Conservation (phyloP, 1,140 invertebrate species). For the Liolophura sinensis region DNA sequence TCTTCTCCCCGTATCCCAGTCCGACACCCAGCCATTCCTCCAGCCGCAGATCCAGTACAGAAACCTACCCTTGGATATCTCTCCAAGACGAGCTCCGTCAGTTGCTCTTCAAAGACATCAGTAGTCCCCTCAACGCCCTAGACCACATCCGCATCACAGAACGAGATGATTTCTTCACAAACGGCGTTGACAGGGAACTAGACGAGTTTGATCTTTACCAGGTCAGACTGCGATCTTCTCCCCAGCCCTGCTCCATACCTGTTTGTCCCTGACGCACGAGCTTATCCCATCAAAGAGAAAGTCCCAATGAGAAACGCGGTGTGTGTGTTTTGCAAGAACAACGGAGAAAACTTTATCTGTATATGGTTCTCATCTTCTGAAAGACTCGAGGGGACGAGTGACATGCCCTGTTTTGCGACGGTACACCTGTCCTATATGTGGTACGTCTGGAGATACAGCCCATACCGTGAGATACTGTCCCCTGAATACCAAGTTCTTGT, state of each 20-base stretch:
- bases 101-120: too few species aligned
- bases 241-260: slow-evolving; percentile 51
- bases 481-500: too few species aligned
- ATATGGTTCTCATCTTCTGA: slow-evolving; percentile 59
- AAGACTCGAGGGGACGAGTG: slow-evolving; percentile 49
- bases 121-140: not conserved
- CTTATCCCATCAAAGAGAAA: slow-evolving; percentile 11
- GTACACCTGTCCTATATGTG: slow-evolving; percentile 62
- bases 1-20: too few species aligned
- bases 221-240: too few species aligned
- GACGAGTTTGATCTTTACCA: slow-evolving; percentile 18
- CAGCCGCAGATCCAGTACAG: too few species aligned
- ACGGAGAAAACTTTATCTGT: slow-evolving; percentile 61
- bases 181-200: slow-evolving; percentile 12
- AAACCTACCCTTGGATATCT: too few species aligned
- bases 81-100: too few species aligned
- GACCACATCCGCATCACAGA: not conserved
- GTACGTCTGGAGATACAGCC: slow-evolving; percentile 60
- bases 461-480: slow-evolving; percentile 59
- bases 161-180: slow-evolving; percentile 9
- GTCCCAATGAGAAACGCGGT: slow-evolving; percentile 15
- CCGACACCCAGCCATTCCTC: too few species aligned
- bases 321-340: slow-evolving; percentile 63
- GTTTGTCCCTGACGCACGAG: slow-evolving; percentile 35
- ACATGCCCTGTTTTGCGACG: slow-evolving; percentile 63